phyloP scores from a whole-genome alignment of 1,140 invertebrate species.

The Chrysoperla carnea region DNA sequence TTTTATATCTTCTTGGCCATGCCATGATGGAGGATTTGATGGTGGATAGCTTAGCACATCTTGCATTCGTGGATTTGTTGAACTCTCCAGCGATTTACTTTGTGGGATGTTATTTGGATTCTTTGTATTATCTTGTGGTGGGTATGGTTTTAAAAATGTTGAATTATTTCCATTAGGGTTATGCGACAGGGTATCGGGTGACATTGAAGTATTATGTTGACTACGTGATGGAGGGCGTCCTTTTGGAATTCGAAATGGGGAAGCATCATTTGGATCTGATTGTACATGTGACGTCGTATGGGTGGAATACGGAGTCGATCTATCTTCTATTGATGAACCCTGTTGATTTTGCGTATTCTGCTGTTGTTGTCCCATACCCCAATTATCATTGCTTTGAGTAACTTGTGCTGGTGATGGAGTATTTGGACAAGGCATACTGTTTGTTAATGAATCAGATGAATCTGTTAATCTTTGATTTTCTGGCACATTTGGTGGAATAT shows the following conservation, averaged over 20 bases:
- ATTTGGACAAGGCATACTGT: not conserved
- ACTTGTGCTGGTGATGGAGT: not conserved
- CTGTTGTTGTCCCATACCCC: not conserved
- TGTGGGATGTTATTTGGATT: not conserved
- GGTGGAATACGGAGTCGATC: not conserved
- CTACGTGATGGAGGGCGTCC: constrained; percentile 43
- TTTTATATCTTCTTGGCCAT: constrained; percentile 1
- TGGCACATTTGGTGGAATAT: not conserved
- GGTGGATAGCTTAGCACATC: not conserved
- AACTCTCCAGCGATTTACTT: not conserved
- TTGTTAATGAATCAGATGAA: not conserved
- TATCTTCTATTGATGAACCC: not conserved
- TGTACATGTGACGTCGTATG: not conserved
- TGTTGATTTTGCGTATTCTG: not conserved
- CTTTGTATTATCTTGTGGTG: constrained; percentile 15
- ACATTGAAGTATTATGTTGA: constrained; percentile 17
- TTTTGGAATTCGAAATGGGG: constrained; percentile 43
- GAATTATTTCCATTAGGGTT: constrained; percentile 12
- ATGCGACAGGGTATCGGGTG: constrained; percentile 20
- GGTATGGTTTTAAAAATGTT: constrained; percentile 34
- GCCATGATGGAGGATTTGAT: not conserved
- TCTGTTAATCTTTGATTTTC: not conserved
- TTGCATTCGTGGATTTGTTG: not conserved
- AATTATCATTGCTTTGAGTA: not conserved
- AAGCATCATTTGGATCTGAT: constrained; percentile 24